Evolutionary conservation across 2,888 invertebrate genomes (phyloP), one percentile per base, ranked within the genome.

Genomic region (Euclidia mi): DNA sequence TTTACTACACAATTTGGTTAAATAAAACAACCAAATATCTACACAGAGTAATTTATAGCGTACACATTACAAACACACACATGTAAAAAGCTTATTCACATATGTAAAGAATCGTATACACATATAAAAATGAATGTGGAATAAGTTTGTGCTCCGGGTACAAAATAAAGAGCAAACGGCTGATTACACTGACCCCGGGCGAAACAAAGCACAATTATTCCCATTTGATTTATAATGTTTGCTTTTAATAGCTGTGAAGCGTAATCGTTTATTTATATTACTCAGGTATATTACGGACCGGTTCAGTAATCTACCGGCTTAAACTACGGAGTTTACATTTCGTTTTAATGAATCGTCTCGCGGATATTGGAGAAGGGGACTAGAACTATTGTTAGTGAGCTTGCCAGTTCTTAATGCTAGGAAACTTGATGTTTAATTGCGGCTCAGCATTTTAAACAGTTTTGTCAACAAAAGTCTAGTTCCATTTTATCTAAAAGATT

Each of bases 161-260:
- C 78, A 82, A 86, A 84, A 87, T 84, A 84, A 84, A 88, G 82
- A 85, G 79, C 77, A 65, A 65, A 74, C 80, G 81, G 76, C 82
- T 90, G 91, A 92, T 92, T 91, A 91, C 86, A 88, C 85, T 89
- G 87, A 89, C 91, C 91, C 75, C 84, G 64, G 91, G 92, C 92
- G 80, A 89, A 90, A 91, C 90, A 91, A 89, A 90, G 86, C 89
- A 84, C 84, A 86, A 89, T 90, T 89, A 89, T 91, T 90, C 87
- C 51, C 71, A 76, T 87, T 82, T 89, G 89, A 89, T 89, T 89
- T 89, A 89, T 89, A 88, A 85, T 88, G 87, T 89, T 89, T 88
- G 86, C 83, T 87, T 84, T 86, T 88, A 88, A 87, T 88, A 87
- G 82, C 84, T 77, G 77, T 74, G 78, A 79, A 84, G 79, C 77